Conservation (phyloP, 2,797 vertebrate genomes). For the Microctenopoma steveboyesi region DNA sequence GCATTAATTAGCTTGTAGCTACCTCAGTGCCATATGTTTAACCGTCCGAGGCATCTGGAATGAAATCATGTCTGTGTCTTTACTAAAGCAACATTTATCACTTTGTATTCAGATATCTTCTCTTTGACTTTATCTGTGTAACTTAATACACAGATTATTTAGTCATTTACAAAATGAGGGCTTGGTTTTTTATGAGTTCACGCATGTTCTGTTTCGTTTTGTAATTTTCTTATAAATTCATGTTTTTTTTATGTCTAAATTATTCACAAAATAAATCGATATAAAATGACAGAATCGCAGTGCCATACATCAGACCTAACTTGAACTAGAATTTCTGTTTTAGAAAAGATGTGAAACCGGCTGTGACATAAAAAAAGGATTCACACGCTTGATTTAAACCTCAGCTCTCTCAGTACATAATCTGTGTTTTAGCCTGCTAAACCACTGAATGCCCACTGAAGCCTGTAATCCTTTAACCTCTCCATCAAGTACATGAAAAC, state of each 20-base stretch:
- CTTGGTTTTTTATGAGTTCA: constrained; percentile 6
- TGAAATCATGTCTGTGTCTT: constrained; percentile 35
- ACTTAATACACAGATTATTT: neutral
- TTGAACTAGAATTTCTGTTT: constrained; percentile 28
- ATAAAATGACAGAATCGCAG: constrained; percentile 5
- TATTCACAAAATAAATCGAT: constrained; percentile 74
- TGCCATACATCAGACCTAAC: constrained; percentile 7
- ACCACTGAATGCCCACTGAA: constrained; percentile 44
- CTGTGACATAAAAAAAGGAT: constrained; percentile 14
- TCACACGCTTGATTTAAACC: constrained; percentile 27
- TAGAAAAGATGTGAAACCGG: constrained; percentile 12
- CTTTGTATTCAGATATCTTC: neutral
- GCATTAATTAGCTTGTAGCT: constrained; percentile 2
- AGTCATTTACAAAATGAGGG: constrained; percentile 5
- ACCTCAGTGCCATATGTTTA: neutral
- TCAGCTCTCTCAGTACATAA: constrained; percentile 7
- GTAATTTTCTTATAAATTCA: constrained; percentile 36
- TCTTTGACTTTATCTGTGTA: neutral
- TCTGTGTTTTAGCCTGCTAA: constrained; percentile 66
- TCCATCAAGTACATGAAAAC: constrained; percentile 10
- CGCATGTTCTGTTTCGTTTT: constrained; percentile 11
- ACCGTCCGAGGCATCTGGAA: neutral
- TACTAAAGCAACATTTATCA: constrained; percentile 16
- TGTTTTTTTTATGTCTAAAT: constrained; percentile 57
- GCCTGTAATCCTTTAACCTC: constrained; percentile 14